These are phyloP conservation scores for Fopius arisanus DNA, from an alignment of 1,140 invertebrate species.

Conservation along the genomic window DNA sequence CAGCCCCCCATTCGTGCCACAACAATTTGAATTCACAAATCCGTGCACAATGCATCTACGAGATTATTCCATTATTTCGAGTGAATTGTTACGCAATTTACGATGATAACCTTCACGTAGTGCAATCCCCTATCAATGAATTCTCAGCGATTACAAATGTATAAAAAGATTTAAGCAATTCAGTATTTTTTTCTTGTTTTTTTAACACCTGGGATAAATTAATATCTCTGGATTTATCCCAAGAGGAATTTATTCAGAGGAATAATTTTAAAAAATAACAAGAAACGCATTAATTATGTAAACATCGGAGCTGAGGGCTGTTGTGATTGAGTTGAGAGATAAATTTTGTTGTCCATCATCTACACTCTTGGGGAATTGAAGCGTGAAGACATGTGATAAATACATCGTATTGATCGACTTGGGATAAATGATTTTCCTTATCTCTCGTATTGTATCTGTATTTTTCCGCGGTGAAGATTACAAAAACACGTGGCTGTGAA, in stretches of 20 bases:
- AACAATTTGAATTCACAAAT: too few relatives aligned
- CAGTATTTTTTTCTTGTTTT: too few relatives aligned
- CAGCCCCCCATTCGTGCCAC: too few relatives aligned
- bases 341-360: constrained; percentile 4
- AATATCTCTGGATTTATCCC: too few relatives aligned
- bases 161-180: too few relatives aligned
- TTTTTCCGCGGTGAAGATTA: neutral
- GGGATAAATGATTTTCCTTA: neutral
- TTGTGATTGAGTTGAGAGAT: neutral
- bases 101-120: too few relatives aligned
- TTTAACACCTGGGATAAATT: too few relatives aligned
- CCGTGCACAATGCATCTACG: too few relatives aligned
- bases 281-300: neutral
- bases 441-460: neutral
- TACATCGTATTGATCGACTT: neutral
- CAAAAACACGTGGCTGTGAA: neutral
- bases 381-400: neutral
- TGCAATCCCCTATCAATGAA: too few relatives aligned
- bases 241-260: neutral
- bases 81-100: too few relatives aligned
- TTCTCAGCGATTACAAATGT: too few relatives aligned
- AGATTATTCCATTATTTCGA: too few relatives aligned
- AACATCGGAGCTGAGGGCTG: neutral
- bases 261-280: neutral
- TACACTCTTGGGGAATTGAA: neutral